phyloP scores from a whole-genome alignment of 2,888 invertebrate genomes.

The Augiades crinisus region DNA sequence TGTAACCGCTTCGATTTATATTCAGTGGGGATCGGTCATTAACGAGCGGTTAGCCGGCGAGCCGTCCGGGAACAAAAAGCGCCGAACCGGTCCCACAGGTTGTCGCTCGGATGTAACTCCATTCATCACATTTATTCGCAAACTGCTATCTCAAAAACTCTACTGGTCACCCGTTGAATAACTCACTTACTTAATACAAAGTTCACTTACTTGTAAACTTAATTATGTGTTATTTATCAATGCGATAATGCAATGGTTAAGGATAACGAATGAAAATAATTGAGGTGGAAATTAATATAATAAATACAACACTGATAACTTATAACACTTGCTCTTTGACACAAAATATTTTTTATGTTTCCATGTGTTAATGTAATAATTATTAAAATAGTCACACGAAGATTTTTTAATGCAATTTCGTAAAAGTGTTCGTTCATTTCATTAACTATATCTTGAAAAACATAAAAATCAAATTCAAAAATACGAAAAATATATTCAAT shows the following conservation, averaged over 20 bases:
- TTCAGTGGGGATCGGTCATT: conserved; percentile 41
- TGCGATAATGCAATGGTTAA: no score
- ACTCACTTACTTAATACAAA: no score
- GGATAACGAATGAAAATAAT: background rate
- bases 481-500: no score
- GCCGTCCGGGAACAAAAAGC: conserved; percentile 53
- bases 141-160: conserved; percentile 10
- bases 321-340: conserved; percentile 1
- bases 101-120: conserved; percentile 36
- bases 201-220: no score
- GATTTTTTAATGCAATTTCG: no score
- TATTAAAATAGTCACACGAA: background rate
- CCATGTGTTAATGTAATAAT: background rate
- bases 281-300: background rate
- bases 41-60: conserved; percentile 36
- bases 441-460: no score
- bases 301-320: background rate
- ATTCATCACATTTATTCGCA: conserved; percentile 36
- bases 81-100: conserved; percentile 65
- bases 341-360: background rate
- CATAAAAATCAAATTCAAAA: no score
- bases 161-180: background rate
- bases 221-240: no score
- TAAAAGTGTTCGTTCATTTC: no score
- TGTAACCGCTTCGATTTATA: conserved; percentile 39